Base-by-base conservation (phyloP, 2,113 vertebrate species). In the Alaudala cheleensis region DNA sequence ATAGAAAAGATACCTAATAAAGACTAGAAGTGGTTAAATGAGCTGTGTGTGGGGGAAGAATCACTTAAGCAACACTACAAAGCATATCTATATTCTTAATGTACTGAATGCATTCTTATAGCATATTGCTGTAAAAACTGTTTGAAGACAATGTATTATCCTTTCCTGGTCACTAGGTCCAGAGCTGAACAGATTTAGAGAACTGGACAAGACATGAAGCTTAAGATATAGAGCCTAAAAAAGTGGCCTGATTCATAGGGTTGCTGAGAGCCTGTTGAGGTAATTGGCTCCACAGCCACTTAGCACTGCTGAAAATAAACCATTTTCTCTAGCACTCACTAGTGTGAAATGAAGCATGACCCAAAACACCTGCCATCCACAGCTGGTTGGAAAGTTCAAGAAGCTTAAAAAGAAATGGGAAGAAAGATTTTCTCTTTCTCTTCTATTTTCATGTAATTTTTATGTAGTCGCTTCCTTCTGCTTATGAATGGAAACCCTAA, bases 301-400 rank as follows among this genome's bases (percentile, higher is more conserved):
- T 86, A 84, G 18, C 29, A 51, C 74, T 70, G 18, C 62, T 65
- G 58, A 91, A 95, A 91, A 91, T 58, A 91, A 91, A 92, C 34
- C 53, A 42, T 65, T 82, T 94, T 88, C 56, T 84, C 39, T 67
- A 14, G 1, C 78, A 80, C 29, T 78, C 56, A 71, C 56, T 73
- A 34, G 31, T 22, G 62, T 57, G 44, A 88, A 93, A 87, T 69
- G 44, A 93, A 92, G 67, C 56, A 66, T 88, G 58, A 92, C 57
- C 73, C 57, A 76, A 91, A 91, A 53, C 54, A 90, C 66, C 73
- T 89, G 84, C 40, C n/a, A 37, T 71, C n/a, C 91, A 64, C 33
- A 72, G 33, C 70, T 92, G 57, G 12, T 6, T 80, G 62, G 26
- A 85, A 90, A 82, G 56, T 80, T 91, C 85, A 95, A 57, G 54